Percentiles rank a stretch among this genome's conserved stretches.
Conservation (phyloP, 2,797 vertebrate species). For the Fringilla coelebs region DNA sequence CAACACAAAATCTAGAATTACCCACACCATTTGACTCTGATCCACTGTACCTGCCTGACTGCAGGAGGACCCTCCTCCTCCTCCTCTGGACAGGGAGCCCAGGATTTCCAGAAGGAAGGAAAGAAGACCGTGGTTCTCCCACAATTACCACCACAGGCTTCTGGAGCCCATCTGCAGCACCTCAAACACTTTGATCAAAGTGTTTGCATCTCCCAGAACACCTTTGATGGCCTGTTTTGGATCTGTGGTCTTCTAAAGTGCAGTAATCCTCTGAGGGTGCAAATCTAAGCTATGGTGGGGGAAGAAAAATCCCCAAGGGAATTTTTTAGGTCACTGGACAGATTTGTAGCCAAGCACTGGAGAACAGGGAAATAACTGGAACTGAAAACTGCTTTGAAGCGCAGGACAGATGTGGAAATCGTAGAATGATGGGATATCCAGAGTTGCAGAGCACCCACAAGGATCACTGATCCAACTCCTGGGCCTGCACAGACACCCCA, state of each 20-base stretch:
- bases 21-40: background rate
- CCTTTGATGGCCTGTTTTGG: background rate
- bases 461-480: accelerated
- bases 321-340: background rate
- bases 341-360: background rate
- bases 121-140: background rate
- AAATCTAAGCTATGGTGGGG: accelerated
- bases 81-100: background rate
- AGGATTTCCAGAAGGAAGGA: background rate
- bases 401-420: background rate
- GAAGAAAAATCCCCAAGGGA: background rate
- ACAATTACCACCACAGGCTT: background rate
- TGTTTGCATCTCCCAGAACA: background rate
- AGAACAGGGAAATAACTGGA: background rate
- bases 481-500: background rate
- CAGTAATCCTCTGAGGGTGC: background rate
- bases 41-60: background rate
- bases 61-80: background rate
- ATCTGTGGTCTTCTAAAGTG: background rate
- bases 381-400: background rate
- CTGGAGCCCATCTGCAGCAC: background rate
- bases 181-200: background rate
- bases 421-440: background rate
- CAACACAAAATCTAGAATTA: conserved; percentile 21
- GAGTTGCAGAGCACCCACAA: background rate